Evolutionary conservation across 2,888 invertebrate genomes (phyloP), one percentile per base, ranked within the genome.

Genomic region (Drosophila mulleri): DNA sequence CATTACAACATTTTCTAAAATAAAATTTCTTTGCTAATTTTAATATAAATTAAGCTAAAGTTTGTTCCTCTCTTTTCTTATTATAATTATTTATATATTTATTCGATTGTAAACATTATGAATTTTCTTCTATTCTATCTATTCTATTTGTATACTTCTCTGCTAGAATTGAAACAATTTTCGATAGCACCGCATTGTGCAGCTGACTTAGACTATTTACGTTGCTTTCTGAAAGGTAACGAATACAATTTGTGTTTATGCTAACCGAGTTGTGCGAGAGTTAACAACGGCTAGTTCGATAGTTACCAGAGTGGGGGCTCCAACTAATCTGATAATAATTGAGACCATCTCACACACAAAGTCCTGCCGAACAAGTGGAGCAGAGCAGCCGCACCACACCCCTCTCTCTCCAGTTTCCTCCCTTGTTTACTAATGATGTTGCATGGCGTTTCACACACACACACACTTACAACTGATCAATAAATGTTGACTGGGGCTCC

Each of bases 171-270:
- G 72, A 91, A 91, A 81, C 91, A 90, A 78, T 92, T 92, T 81
- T 88, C 88, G 37, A 73, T 92, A 83, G 92, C 93, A 56, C 92
- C 92, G 68, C 91, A 93, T 87, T 93, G 92, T 90, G 90, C 92
- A 58, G 91, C 92, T 65, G 92, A 92, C 79, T 91, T 93, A 91
- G 92, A 93, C 84, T 92, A 92, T 88, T 88, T 93, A 80, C 91
- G 93, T 89, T 92, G 91, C 88, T 93, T 92, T 88, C 80, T 93
- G 66, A 93, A 93, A 93, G 93, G 93, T 93, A 93, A 92, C 86
- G 65, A 61, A 35, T 20, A 32, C 20, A 35, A 35, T 61, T 60
- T 74, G 68, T 74, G 66, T 77, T 64, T 53, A 56, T 79, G 76
- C 72, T 80, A 78, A 85, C 76, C 74, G 64, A 53, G 67, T 67